Conservation (phyloP, 2,797 vertebrate genomes). For the Channallabes apus region DNA sequence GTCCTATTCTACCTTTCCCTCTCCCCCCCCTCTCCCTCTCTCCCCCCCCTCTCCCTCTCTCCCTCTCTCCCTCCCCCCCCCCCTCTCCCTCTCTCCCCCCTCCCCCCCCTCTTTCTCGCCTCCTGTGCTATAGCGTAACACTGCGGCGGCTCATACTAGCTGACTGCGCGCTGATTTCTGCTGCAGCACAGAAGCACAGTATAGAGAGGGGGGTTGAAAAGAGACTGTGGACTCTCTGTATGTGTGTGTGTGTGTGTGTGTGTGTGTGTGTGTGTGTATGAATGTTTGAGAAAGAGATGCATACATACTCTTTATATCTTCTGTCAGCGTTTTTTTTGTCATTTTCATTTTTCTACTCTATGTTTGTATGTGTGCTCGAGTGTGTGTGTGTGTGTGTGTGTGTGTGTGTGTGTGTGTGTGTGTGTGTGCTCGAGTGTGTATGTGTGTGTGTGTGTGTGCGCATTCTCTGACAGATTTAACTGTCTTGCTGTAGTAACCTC, state of each 20-base stretch:
- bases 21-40: too few relatives aligned
- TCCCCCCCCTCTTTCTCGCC: slow-evolving; percentile 25
- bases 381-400: slow-evolving; percentile 7
- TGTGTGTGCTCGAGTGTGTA: too few relatives aligned
- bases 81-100: too few relatives aligned
- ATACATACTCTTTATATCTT: neutral
- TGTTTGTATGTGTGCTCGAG: neutral
- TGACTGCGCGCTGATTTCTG: slow-evolving; percentile 72
- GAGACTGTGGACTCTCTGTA: slow-evolving; percentile 10
- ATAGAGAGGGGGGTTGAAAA: slow-evolving; percentile 35
- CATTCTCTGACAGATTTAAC: neutral
- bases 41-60: too few relatives aligned
- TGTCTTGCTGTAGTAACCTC: slow-evolving; percentile 13
- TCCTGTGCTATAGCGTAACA: slow-evolving; percentile 78
- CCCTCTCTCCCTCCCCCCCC: slow-evolving; percentile 18
- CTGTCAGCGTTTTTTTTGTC: neutral
- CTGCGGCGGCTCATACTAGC: slow-evolving; percentile 75
- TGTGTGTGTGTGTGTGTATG: neutral
- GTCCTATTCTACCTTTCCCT: slow-evolving; percentile 25
- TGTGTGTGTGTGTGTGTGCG: neutral
- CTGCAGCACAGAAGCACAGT: slow-evolving; percentile 49
- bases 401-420: neutral
- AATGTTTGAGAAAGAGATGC: neutral
- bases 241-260: slow-evolving; percentile 39
- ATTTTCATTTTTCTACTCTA: neutral